Evolutionary conservation across 2,113 vertebrate genomes (phyloP), one percentile per base, ranked within the genome.

Genomic region (Myotis yumanensis): DNA sequence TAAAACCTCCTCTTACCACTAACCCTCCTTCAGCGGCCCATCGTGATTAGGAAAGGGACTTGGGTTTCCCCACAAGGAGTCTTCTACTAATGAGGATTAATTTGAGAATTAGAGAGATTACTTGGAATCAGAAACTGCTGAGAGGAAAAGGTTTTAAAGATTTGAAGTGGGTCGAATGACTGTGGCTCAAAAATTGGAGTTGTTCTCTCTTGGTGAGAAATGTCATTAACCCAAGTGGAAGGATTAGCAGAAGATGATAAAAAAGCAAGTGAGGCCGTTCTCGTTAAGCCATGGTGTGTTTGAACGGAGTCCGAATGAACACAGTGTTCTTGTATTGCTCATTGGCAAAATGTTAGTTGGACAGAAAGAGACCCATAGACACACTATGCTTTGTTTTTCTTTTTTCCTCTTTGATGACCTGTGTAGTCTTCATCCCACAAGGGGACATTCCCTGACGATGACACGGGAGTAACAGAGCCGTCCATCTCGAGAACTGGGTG

Each of bases 131-230:
- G 86, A 82, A 95, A 91, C 32, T 89, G 72, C 68, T 76, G 37
- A 95, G 88, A 94, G 43, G 73, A 94, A 95, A 96, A 88, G 64
- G 30, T 75, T 93, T 97, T 82, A 88, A 96, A 87, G 30, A 82
- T 81, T 83, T 86, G 48, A 69, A 86, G 79, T 76, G 71, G 18
- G 30, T 90, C 90, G 82, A 71, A 79, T 12, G 28, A 92, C 68
- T 40, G 25, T 72, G 89, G 51, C 51, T 90, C 52, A 68, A 40
- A 95, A 93, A 82, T 73, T 92, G 77, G 48, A 90, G 30, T 46
- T 89, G 20, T 37, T 87, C 28, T 79, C 97, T 91, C 30, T 79
- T 96, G 85, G 48, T 46, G 77, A 84, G 87, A 82, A 91, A 73
- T 75, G 28, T 73, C 89, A 80, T 92, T 93, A 94, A 89, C 25